A percentile compares a stretch with the other conserved stretches of the same genome.
These are phyloP conservation scores for Leptopilina myrica DNA, from an alignment of 2,888 invertebrate genomes.

Conservation along the genomic window DNA sequence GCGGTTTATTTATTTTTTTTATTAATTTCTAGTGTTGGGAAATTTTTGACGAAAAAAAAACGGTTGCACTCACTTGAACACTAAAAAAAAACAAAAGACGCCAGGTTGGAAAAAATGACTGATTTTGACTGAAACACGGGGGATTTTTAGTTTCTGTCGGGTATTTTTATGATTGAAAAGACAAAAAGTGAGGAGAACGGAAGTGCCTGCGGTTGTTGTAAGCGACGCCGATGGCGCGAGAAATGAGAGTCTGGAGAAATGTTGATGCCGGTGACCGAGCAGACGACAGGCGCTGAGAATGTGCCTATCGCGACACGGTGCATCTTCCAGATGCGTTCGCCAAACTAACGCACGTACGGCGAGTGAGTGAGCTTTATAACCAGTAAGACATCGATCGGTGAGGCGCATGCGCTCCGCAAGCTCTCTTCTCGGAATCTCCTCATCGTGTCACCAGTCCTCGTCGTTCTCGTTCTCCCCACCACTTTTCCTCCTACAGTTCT, in stretches of 20 bases:
- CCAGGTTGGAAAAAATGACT: background rate
- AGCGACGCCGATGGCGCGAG: slow-evolving; percentile 43
- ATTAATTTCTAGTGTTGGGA: no score
- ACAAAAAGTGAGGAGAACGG: background rate
- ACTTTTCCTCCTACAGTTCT: slow-evolving; percentile 22
- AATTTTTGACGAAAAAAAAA: no score
- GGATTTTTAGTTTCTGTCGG: background rate
- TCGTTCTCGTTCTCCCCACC: background rate
- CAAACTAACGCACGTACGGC: slow-evolving; percentile 70
- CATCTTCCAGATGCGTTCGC: slow-evolving; percentile 72
- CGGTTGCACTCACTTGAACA: slow-evolving; percentile 15
- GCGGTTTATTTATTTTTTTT: no score
- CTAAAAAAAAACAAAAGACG: background rate
- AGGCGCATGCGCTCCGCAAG: slow-evolving; percentile 74
- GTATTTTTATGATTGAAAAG: background rate
- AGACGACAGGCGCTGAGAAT: slow-evolving; percentile 51
- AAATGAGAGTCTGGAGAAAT: slow-evolving; percentile 40
- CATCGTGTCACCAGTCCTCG: slow-evolving; percentile 41
- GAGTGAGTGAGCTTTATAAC: slow-evolving; percentile 74
- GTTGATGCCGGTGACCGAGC: slow-evolving; percentile 37
- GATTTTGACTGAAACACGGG: no score
- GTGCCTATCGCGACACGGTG: slow-evolving; percentile 64
- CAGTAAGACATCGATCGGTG: slow-evolving; percentile 74
- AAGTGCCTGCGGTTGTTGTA: slow-evolving; percentile 11
- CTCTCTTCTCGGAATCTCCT: slow-evolving; percentile 61